Conservation (phyloP, 92 coral and sea anemone genomes). For the Parazoanthus atlanticus region DNA sequence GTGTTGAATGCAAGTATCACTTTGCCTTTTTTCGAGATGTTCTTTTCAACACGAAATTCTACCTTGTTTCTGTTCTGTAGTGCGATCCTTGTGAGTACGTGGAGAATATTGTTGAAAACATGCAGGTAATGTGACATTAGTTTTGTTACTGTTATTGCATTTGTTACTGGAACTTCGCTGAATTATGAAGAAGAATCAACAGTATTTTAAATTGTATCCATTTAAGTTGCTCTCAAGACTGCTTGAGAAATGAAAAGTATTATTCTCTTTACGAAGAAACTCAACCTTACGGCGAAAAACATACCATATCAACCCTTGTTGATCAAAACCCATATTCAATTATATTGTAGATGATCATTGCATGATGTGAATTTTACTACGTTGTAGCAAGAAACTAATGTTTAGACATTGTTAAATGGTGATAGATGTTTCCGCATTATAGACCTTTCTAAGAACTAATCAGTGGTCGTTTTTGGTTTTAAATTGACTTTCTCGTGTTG, state of each 20-base stretch:
- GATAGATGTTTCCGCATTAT: background rate
- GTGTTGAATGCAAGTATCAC: background rate
- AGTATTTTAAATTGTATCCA: no score
- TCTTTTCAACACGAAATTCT: background rate
- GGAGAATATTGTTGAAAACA: conserved; percentile 87
- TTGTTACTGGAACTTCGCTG: no score
- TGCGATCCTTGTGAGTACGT: conserved; percentile 87
- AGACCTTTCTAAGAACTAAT: no score
- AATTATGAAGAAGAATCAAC: no score
- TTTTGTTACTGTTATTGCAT: background rate
- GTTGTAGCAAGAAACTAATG: no score
- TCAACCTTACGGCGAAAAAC: no score
- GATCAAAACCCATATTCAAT: no score
- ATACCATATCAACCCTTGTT: no score
- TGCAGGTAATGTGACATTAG: conserved; percentile 67
- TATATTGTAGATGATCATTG: background rate
- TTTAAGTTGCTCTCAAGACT: background rate
- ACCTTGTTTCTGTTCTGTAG: conserved; percentile 42
- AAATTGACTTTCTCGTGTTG: background rate
- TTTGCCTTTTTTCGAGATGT: background rate
- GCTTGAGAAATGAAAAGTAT: no score
- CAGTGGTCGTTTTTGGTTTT: background rate
- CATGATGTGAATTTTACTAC: no score
- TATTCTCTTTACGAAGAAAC: background rate
- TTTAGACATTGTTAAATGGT: background rate